Percentiles rank a stretch among this genome's conserved stretches.
phyloP scores from a whole-genome alignment of 2,888 invertebrate species.

The Zootermopsis nevadensis region DNA sequence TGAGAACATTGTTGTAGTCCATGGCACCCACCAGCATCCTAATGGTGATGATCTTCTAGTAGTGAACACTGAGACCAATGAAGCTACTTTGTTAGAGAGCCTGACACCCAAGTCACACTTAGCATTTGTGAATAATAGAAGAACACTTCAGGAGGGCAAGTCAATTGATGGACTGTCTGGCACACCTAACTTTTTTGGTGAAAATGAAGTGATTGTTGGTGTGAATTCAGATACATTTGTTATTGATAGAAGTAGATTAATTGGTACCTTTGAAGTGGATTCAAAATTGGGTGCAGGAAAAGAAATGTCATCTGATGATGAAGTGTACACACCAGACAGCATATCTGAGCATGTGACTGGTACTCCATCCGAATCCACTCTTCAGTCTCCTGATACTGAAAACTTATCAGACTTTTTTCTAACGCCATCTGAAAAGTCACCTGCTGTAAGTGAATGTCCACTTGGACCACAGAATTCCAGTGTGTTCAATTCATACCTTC shows the following conservation, averaged over 20 bases:
- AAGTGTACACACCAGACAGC: constrained; percentile 52
- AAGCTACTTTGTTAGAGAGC: constrained; percentile 63
- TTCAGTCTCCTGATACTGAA: constrained; percentile 41
- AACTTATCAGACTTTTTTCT: constrained; percentile 45
- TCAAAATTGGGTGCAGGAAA: background rate
- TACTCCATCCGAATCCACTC: constrained; percentile 21
- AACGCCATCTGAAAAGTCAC: constrained; percentile 43
- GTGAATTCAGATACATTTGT: constrained; percentile 33
- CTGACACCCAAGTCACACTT: constrained; percentile 56
- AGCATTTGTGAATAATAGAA: constrained; percentile 55
- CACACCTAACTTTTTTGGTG: constrained; percentile 4
- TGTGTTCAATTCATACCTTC: background rate
- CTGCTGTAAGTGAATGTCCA: background rate
- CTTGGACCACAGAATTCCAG: background rate
- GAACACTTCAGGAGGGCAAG: background rate
- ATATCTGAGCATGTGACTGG: constrained; percentile 45
- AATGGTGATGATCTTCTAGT: constrained; percentile 63
- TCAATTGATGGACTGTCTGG: background rate
- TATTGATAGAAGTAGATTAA: constrained; percentile 22
- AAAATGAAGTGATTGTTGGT: constrained; percentile 26
- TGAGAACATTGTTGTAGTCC: constrained; percentile 38
- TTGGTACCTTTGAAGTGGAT: background rate
- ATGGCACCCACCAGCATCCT: constrained; percentile 33
- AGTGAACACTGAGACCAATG: constrained; percentile 65
- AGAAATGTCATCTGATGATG: constrained; percentile 38